Base-by-base conservation (phyloP, 2,797 vertebrate species). In the Psittacula derbiana region DNA sequence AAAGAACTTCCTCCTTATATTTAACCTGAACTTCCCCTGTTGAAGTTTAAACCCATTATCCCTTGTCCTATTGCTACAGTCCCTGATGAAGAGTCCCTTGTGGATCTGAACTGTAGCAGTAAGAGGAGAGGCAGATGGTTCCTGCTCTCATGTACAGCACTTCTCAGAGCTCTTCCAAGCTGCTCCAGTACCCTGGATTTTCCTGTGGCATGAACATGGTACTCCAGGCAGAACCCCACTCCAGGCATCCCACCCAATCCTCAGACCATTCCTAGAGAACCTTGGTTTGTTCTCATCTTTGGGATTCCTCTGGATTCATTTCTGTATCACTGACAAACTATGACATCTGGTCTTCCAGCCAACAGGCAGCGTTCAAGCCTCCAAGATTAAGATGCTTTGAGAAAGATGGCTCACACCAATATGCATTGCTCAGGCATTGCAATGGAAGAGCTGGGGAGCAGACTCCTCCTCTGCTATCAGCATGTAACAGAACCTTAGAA, bases 401-500 rank as follows among this genome's bases (percentile, higher is more conserved):
- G 33, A 11, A 66, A 36, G 47, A 18, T 0, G 4, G 19, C 25
- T 55, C 16, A 17, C 40, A 16, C 16, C 21, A 16, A 1, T 5
- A 5, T 1, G 2, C 6, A 2, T 4, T 7, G 47, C 36, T 85
- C 3, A 23, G 27, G 50, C 24, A 19, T 1, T 2, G 16, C 31
- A 52, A 23, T 8, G 15, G 23, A 27, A 76, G 30, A 70, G 36
- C 43, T 12, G 13, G 43, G 60, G 61, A 70, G 33, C 33, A 76
- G 40, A 19, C 1, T 55, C n/a, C 33, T 3, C 10, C 28, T 30
- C 11, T 30, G 24, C 2, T 58, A 8, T 12, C 71, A 43, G 69
- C 43, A 19, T 0, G 1, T 8, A 47, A 64, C 18, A 16, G 1
- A 16, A 50, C 80, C 62, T n/a, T n/a, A 18, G 44, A 64, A 18